Percentiles rank a stretch among this genome's conserved stretches.
Evolutionary conservation across 2,797 vertebrate genomes (phyloP).

Genomic region (Notoglanidium macrostoma): DNA sequence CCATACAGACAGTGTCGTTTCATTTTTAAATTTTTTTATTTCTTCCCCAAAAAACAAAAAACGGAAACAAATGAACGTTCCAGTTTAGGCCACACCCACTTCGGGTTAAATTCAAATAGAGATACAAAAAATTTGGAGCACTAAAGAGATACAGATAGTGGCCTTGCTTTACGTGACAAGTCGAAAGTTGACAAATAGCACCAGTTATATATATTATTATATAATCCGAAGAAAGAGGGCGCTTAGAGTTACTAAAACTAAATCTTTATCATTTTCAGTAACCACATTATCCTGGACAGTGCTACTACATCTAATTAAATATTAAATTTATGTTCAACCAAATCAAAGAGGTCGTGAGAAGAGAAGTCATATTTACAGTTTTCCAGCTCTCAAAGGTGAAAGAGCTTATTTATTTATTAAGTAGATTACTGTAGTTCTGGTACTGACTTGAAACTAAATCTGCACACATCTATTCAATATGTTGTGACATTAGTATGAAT

Average conservation of each 20-base stretch:
- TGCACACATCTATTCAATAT: background rate
- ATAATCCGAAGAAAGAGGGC: too few species aligned
- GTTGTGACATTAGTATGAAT: background rate
- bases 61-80: background rate
- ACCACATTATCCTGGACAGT: background rate
- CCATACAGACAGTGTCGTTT: background rate
- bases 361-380: constrained; percentile 28
- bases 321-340: constrained; percentile 8
- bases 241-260: background rate
- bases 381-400: background rate
- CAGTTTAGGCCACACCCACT: background rate
- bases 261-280: background rate
- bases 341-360: constrained; percentile 35
- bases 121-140: background rate
- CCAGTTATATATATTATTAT: background rate
- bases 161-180: background rate
- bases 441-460: background rate
- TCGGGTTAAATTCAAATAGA: background rate
- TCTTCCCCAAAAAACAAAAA: background rate
- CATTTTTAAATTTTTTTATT: background rate
- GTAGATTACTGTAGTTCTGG: background rate
- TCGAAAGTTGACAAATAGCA: background rate
- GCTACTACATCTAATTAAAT: too few species aligned
- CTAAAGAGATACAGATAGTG: background rate
- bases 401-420: background rate